phyloP scores from a whole-genome alignment of 2,113 vertebrate species.

The Onychostoma macrolepis region DNA sequence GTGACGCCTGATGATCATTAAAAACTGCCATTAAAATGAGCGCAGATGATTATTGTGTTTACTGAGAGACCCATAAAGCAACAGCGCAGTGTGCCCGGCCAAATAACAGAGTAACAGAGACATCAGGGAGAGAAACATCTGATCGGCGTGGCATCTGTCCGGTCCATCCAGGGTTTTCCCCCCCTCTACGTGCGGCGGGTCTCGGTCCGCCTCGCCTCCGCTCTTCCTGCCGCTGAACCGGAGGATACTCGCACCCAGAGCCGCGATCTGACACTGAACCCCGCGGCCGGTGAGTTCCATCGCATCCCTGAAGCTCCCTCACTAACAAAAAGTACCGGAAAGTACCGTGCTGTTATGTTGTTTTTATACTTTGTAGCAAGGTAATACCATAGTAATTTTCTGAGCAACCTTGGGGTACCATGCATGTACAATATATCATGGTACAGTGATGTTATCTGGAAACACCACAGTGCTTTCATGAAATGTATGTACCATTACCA shows the following conservation, averaged over 20 bases:
- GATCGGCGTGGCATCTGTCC: slow-evolving; percentile 32
- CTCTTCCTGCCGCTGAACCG: slow-evolving; percentile 21
- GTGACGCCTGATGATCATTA: slow-evolving; percentile 79
- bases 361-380: background rate
- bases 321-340: slow-evolving; percentile 10
- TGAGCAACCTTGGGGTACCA: background rate
- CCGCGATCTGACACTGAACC: background rate
- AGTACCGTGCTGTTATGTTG: background rate
- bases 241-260: slow-evolving; percentile 1
- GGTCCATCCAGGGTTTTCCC: slow-evolving; percentile 31
- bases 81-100: background rate
- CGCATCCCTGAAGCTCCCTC: background rate
- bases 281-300: slow-evolving; percentile 21
- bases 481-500: background rate
- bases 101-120: background rate
- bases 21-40: slow-evolving; percentile 74
- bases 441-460: background rate
- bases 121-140: background rate
- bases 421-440: background rate
- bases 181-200: slow-evolving; percentile 16
- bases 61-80: slow-evolving; percentile 10
- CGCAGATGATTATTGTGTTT: slow-evolving; percentile 45
- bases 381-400: background rate
- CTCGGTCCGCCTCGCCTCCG: slow-evolving; percentile 36
- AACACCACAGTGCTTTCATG: background rate